Conservation (phyloP, 2,888 invertebrate species). For the Mythimna ferrago region DNA sequence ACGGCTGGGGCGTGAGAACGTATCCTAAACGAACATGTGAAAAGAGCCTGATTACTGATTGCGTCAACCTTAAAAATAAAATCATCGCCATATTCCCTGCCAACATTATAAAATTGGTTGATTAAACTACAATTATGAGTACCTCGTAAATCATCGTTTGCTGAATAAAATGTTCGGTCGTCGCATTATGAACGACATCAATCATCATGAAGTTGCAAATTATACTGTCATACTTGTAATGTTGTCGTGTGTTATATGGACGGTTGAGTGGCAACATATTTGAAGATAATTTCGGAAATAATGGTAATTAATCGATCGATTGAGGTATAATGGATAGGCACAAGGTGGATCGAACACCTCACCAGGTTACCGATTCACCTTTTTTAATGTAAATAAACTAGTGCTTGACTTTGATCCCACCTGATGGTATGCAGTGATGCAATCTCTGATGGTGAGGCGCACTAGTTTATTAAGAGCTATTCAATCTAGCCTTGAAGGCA, state of each 20-base stretch:
- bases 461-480: too few relatives aligned
- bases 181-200: constrained; percentile 53
- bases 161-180: constrained; percentile 43
- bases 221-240: constrained; percentile 45
- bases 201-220: constrained; percentile 52
- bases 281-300: background rate
- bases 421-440: too few relatives aligned
- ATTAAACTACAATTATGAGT: constrained; percentile 46
- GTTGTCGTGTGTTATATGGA: constrained; percentile 24
- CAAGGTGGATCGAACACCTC: too few relatives aligned
- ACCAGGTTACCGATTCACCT: too few relatives aligned
- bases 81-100: constrained; percentile 5
- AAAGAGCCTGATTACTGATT: background rate
- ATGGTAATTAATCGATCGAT: background rate
- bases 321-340: background rate
- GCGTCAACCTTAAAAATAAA: background rate
- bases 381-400: too few relatives aligned
- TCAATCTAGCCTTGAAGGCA: too few relatives aligned
- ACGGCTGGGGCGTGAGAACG: too few relatives aligned
- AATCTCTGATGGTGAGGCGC: too few relatives aligned
- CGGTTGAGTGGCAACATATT: constrained; percentile 4
- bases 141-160: constrained; percentile 52
- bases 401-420: too few relatives aligned
- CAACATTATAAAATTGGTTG: constrained; percentile 34
- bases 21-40: background rate